Conservation (phyloP, 2,888 invertebrate genomes). For the Nebria salina region DNA sequence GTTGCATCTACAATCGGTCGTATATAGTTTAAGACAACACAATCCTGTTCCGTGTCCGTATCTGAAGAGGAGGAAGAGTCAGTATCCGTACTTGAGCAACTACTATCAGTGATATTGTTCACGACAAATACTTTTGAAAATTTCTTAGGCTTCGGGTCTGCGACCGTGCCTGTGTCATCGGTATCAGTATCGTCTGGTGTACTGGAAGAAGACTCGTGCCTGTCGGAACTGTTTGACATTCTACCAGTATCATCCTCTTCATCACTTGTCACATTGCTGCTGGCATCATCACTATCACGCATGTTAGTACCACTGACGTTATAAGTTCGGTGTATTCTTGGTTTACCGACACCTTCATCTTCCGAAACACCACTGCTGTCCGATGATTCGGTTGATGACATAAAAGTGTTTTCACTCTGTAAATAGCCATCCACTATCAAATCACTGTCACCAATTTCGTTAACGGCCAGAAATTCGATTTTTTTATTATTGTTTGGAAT, state of each 20-base stretch:
- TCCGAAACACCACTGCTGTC: conserved; percentile 65
- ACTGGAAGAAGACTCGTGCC: conserved; percentile 59
- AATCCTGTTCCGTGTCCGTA: conserved; percentile 66
- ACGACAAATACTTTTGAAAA: conserved; percentile 77
- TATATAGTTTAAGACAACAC: conserved; percentile 57
- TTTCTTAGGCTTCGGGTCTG: conserved; percentile 65
- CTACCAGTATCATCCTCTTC: conserved; percentile 55
- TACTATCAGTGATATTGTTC: conserved; percentile 66
- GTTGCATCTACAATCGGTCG: conserved; percentile 31
- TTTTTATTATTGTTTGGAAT: not conserved
- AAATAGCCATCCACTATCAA: conserved; percentile 58
- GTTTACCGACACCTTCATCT: conserved; percentile 59
- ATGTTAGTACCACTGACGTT: conserved; percentile 56
- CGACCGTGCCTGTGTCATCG: conserved; percentile 68
- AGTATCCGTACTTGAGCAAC: conserved; percentile 65
- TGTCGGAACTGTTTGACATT: conserved; percentile 62
- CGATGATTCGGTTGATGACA: conserved; percentile 51
- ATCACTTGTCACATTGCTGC: conserved; percentile 58
- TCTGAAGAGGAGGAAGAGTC: conserved; percentile 62
- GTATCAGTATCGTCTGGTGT: conserved; percentile 62
- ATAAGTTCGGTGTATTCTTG: conserved; percentile 56
- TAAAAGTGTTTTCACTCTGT: conserved; percentile 66
- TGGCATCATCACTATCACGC: conserved; percentile 58
- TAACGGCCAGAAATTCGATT: conserved; percentile 44
- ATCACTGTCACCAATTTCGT: conserved; percentile 32